Conservation (phyloP, 2,888 invertebrate genomes). For the Eilema depressum region DNA sequence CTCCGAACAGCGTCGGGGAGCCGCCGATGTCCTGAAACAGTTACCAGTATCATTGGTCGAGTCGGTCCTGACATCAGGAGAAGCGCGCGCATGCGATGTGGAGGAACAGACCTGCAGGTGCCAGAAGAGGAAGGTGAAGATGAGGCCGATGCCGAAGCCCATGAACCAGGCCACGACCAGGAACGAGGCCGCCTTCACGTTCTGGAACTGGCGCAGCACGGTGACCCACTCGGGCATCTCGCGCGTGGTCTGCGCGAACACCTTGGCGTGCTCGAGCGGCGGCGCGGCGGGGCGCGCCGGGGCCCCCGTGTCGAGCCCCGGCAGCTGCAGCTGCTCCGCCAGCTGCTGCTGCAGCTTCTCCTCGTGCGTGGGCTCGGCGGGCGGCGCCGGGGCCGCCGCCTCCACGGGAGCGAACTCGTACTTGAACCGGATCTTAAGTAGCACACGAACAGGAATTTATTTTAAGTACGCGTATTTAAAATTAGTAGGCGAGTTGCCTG, state of each 20-base stretch:
- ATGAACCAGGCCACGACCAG: conserved; percentile 99
- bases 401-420: conserved; percentile 83
- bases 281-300: conserved; percentile 67
- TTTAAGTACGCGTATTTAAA: too few relatives aligned
- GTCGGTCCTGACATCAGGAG: too few relatives aligned
- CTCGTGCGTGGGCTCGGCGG: conserved; percentile 87
- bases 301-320: conserved; percentile 91
- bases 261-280: conserved; percentile 74
- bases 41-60: not conserved
- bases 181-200: conserved; percentile 96
- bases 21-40: conserved; percentile 95
- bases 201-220: conserved; percentile 95
- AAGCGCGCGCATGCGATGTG: not conserved
- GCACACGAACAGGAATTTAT: not conserved
- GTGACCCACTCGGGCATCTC: conserved; percentile 98
- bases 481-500: too few relatives aligned
- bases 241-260: conserved; percentile 96
- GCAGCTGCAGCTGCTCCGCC: conserved; percentile 93
- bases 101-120: conserved; percentile 92
- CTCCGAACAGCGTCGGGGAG: conserved; percentile 98
- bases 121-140: conserved; percentile 99
- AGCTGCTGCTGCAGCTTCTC: conserved; percentile 94
- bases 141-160: conserved; percentile 99
- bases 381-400: conserved; percentile 88
- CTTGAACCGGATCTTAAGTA: conserved; percentile 87